phyloP scores from a whole-genome alignment of 2,113 vertebrate genomes.

The Aythya baeri region DNA sequence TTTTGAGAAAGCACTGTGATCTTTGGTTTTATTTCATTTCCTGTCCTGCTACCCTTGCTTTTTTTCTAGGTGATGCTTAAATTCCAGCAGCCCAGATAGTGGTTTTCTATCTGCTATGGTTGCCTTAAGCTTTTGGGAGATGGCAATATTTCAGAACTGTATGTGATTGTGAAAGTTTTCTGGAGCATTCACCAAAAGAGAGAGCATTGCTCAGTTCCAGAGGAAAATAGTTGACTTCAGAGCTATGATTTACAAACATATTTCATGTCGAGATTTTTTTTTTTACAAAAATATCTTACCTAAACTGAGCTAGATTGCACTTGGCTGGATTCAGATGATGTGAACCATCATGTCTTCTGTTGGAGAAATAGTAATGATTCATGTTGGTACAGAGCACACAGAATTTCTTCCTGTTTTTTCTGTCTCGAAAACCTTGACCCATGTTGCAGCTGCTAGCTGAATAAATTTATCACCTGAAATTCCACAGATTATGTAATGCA shows the following conservation, averaged over 20 bases:
- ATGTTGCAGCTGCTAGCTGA: neutral
- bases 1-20: neutral
- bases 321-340: neutral
- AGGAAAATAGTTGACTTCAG: neutral
- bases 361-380: neutral
- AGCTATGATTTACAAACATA: neutral
- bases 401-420: neutral
- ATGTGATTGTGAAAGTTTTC: neutral
- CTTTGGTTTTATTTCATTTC: neutral
- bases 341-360: neutral
- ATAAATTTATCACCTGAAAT: neutral
- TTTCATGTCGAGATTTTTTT: rapidly evolving
- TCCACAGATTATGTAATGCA: neutral
- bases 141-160: neutral
- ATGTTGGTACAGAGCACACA: neutral
- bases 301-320: neutral
- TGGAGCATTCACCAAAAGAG: neutral
- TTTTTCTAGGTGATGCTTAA: neutral
- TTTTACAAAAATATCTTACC: neutral
- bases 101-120: neutral
- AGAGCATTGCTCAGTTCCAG: neutral
- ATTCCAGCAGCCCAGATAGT: neutral
- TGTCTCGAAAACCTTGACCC: neutral
- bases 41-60: neutral
- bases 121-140: neutral